Base-by-base conservation (phyloP, 2,797 vertebrate species). In the Neomorphus geoffroyi region DNA sequence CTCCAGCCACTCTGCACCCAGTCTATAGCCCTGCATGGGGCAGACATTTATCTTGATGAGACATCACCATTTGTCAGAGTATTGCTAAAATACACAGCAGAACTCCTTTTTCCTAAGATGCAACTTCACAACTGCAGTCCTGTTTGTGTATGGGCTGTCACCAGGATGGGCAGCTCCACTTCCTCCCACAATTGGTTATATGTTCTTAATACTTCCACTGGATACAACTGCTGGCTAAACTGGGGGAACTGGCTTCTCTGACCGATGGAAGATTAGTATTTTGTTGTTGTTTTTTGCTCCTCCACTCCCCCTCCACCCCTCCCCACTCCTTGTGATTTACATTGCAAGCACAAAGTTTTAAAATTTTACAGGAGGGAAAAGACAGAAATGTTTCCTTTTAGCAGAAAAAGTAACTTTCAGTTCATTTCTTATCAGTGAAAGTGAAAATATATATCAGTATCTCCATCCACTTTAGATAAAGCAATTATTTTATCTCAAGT, bases 221-320 rank as follows among this genome's bases (percentile, higher is more conserved):
- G 13, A 21, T 24, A 15, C 7, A 50, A 54, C 9, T 39, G 11
- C 17, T 69, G 28, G 21, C 13, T 45, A n/a, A 50, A 75, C 14
- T 30, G 14, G 14, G 4, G 21, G 11, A 62, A 62, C n/a, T 50
- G 35, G 7, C 2, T 80, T 41, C 8, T 80, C 18, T 15, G 19
- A 14, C n/a, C 56, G 48, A 41, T 30, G 13, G 23, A 80, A 66
- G 67, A 46, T 11, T 46, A 0, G 26, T 13, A 5, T 32, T 32
- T 9, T 27, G 39, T 18, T 32, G 4, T 60, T 23, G 16, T 15
- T 30, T 1, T n/a, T 57, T 46, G 10, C 11, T 28, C 18, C 3
- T 4, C 4, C 3, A 4, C 4, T 12, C 24, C 9, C 7, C 11
- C 23, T 12, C 5, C 4, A 15, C 19, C 7, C 7, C 11, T 13